These are phyloP conservation scores for Villa cingulata DNA, from an alignment of 2,888 invertebrate species.

Conservation along the genomic window DNA sequence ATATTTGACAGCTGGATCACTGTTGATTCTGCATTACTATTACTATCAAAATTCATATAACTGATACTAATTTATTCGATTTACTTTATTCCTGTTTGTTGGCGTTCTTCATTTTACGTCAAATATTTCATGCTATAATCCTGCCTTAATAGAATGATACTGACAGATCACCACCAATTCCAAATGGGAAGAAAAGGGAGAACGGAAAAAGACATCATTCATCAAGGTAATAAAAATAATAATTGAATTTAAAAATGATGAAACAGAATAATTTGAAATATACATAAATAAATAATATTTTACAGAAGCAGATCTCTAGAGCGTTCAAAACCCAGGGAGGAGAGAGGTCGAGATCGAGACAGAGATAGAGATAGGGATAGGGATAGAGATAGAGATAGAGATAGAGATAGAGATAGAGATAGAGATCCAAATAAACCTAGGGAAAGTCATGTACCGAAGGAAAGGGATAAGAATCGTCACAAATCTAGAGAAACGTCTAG, in stretches of 20 bases:
- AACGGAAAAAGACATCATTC: slow-evolving; percentile 11
- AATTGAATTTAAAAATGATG: no score
- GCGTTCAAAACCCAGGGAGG: slow-evolving; percentile 18
- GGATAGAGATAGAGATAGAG: slow-evolving; percentile 21
- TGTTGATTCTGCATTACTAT: slow-evolving; percentile 12
- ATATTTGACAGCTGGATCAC: slow-evolving; percentile 9
- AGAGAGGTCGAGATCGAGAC: slow-evolving; percentile 19
- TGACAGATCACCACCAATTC: slow-evolving; percentile 9
- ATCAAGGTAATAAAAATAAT: slow-evolving; percentile 22
- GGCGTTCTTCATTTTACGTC: slow-evolving; percentile 19
- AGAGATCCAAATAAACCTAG: slow-evolving; percentile 18
- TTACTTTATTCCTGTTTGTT: slow-evolving; percentile 21
- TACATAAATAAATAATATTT: slow-evolving; percentile 30
- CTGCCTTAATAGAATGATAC: slow-evolving; percentile 19
- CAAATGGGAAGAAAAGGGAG: slow-evolving; percentile 10
- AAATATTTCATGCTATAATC: slow-evolving; percentile 10
- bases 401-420: slow-evolving; percentile 28
- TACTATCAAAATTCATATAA: slow-evolving; percentile 10
- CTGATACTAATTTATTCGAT: slow-evolving; percentile 18
- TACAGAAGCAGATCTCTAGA: slow-evolving; percentile 25
- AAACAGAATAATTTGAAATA: no score
- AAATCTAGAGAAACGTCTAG: slow-evolving; percentile 26
- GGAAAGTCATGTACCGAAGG: slow-evolving; percentile 23
- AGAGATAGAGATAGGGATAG: slow-evolving; percentile 17
- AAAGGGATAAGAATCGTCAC: slow-evolving; percentile 20